These are phyloP conservation scores for Coregonus suidteri DNA, from an alignment of 2,797 vertebrate genomes.

Conservation along the genomic window DNA sequence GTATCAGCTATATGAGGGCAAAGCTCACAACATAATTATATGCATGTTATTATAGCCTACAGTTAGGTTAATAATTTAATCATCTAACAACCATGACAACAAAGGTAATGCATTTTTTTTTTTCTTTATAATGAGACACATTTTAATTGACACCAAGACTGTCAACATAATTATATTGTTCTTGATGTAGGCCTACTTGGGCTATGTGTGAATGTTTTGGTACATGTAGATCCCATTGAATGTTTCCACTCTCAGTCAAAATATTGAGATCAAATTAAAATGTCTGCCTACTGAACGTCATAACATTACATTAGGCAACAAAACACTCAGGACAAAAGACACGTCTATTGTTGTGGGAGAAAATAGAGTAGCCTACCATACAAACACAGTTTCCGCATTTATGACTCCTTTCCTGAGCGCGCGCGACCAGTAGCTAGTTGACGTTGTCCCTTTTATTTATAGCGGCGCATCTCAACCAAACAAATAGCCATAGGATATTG, in stretches of 20 bases:
- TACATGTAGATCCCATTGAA: neutral
- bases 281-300: neutral
- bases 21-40: slow-evolving; percentile 57
- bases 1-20: slow-evolving; percentile 61
- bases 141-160: slow-evolving; percentile 1
- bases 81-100: slow-evolving; percentile 68
- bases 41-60: slow-evolving; percentile 65
- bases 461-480: neutral
- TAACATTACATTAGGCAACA: neutral
- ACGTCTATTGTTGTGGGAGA: neutral
- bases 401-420: neutral
- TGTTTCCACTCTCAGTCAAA: neutral
- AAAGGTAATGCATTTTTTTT: slow-evolving; percentile 34
- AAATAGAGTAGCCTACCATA: neutral
- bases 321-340: neutral
- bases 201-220: neutral
- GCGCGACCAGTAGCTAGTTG: neutral
- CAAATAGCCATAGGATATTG: neutral
- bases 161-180: neutral
- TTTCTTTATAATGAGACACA: neutral
- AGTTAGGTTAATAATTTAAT: neutral
- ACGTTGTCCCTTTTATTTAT: neutral
- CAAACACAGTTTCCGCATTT: neutral
- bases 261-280: neutral
- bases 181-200: neutral